These are phyloP conservation scores for Pungitius pungitius DNA, from an alignment of 2,113 vertebrate genomes.

Conservation along the genomic window DNA sequence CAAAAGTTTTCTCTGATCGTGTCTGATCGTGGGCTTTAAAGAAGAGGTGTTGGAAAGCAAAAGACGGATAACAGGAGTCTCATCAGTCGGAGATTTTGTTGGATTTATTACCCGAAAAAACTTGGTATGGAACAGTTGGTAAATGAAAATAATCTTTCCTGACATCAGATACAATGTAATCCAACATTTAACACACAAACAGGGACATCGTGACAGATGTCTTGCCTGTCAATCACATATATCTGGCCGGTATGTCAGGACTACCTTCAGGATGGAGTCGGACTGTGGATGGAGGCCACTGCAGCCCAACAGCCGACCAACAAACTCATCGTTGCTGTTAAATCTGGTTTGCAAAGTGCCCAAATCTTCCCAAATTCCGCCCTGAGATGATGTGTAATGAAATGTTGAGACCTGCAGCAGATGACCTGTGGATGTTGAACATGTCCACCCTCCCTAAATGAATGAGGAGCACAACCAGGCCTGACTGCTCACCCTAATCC, in stretches of 20 bases:
- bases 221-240: too few relatives aligned
- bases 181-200: not conserved
- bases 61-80: not conserved
- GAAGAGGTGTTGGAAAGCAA: not conserved
- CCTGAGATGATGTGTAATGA: conserved; percentile 26
- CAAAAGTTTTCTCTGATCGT: too few relatives aligned
- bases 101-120: not conserved
- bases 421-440: conserved; percentile 59
- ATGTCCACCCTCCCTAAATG: conserved; percentile 49
- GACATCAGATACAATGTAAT: not conserved
- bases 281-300: not conserved
- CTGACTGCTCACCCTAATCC: conserved; percentile 72
- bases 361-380: conserved; percentile 16
- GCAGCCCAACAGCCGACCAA: not conserved
- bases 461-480: conserved; percentile 61
- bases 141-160: conserved; percentile 3
- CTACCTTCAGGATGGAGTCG: not conserved
- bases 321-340: not conserved
- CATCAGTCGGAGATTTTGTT: not conserved
- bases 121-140: not conserved
- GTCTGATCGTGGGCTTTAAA: not conserved
- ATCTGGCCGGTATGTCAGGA: too few relatives aligned
- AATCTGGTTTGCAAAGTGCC: conserved; percentile 9
- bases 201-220: not conserved
- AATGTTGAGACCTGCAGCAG: conserved; percentile 37